A percentile compares a stretch with the other conserved stretches of the same genome.
Conservation (phyloP, 2,113 vertebrate genomes). For the Corapipo altera region DNA sequence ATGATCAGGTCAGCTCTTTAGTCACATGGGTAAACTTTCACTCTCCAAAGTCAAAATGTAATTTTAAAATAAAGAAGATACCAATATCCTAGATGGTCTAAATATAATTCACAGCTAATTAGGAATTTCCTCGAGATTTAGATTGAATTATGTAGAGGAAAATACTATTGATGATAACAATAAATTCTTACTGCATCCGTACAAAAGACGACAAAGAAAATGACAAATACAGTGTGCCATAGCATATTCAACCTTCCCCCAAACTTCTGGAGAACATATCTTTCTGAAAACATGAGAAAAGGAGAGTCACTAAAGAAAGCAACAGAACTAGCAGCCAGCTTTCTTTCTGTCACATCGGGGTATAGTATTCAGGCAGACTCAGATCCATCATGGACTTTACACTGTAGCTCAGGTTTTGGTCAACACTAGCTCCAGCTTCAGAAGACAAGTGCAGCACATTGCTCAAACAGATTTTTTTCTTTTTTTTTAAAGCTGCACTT, state of each 20-base stretch:
- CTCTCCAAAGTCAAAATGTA: slow-evolving; percentile 76
- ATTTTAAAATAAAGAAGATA: slow-evolving; percentile 55
- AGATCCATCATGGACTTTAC: slow-evolving; percentile 14
- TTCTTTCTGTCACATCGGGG: not conserved
- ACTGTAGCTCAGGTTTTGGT: slow-evolving; percentile 54
- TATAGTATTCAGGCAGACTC: slow-evolving; percentile 38
- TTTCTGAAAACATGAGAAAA: slow-evolving; percentile 47
- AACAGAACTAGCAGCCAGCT: slow-evolving; percentile 60
- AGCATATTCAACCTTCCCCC: slow-evolving; percentile 47
- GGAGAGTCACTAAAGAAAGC: slow-evolving; percentile 66
- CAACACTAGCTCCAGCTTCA: slow-evolving; percentile 52
- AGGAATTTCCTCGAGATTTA: slow-evolving; percentile 55
- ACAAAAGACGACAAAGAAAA: slow-evolving; percentile 70
- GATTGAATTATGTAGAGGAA: slow-evolving; percentile 53
- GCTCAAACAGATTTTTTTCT: not conserved
- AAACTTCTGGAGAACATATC: slow-evolving; percentile 21
- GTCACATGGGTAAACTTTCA: slow-evolving; percentile 74
- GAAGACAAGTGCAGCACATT: slow-evolving; percentile 24
- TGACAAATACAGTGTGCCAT: slow-evolving; percentile 54
- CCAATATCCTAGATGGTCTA: slow-evolving; percentile 45
- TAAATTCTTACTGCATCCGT: slow-evolving; percentile 78
- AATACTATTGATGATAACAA: slow-evolving; percentile 53
- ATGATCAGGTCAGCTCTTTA: slow-evolving; percentile 69
- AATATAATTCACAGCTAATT: slow-evolving; percentile 48
- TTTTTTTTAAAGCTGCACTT: slow-evolving; percentile 32